Evolutionary conservation across 1,140 invertebrate species (phyloP), one percentile per base, ranked within the genome.

Genomic region (Euura saliciscinereae): DNA sequence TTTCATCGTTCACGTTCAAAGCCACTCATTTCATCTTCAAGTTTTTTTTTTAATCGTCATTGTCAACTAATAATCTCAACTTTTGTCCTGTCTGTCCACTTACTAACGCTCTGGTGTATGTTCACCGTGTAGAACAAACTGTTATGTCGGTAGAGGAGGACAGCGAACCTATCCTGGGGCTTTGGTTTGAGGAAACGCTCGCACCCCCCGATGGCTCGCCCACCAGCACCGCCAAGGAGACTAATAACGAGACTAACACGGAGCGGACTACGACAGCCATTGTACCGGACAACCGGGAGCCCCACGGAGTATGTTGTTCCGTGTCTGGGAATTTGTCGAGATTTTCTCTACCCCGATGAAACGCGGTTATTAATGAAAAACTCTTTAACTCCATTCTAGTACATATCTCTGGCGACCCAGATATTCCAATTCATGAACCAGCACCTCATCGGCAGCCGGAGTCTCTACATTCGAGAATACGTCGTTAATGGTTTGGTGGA

Each of bases 141-240:
- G 77, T 84, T 87, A 83, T 86, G 82, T 86, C 81, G 80, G 78
- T 81, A 86, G 86, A 88, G 78, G 95, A 96, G 87, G 95, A 96
- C 86, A 97, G 95, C 85, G 96, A 98, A 85, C 95, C 96, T 2
- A 92, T 98, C 74, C 90, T 98, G 78, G 96, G 96, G 0, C 90
- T 96, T 71, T 97, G 96, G 95, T 97, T 98, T 87, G 96, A 97
- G 83, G 95, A 97, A 84, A 97, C 96, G 0, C 84, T 97, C 11
- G 93, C 94, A 44, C 95, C 94, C 10, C 92, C 93, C 0, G 94
- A 95, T 76, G 82, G 87, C 74, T 82, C 83, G 44, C 80, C 86
- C 4, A 80, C 84, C 28, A 86, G 80, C 71, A 78, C 81, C 3
- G 88, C 88, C 1, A 89, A 89, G 67, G 93, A 94, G 74, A 84